Conservation (phyloP, 23 tunicate species). For the Ciona savignyi region DNA sequence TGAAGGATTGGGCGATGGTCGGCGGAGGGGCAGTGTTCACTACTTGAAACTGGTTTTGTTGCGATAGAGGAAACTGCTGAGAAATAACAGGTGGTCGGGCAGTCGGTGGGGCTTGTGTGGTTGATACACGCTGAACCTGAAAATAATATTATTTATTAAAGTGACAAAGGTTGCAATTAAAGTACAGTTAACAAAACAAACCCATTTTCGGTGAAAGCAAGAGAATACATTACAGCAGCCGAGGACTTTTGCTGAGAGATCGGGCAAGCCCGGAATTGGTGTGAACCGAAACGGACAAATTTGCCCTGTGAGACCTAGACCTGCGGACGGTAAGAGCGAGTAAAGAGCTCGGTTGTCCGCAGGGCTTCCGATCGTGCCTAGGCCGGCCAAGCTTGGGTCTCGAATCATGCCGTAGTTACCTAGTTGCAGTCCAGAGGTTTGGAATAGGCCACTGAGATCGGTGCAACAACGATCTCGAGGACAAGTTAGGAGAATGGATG, state of each 20-base stretch:
- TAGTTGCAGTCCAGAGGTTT: background rate
- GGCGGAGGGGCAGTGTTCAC: background rate
- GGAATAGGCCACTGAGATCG: background rate
- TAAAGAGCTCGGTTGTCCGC: background rate
- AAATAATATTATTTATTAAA: too few relatives aligned
- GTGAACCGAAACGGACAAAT: background rate
- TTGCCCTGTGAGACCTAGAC: background rate
- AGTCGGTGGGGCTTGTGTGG: background rate
- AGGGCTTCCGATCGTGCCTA: background rate
- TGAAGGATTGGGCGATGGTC: background rate
- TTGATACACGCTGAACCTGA: too few relatives aligned
- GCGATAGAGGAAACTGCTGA: background rate
- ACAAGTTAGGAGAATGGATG: background rate
- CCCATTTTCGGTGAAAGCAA: background rate
- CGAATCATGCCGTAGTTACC: background rate
- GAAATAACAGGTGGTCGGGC: background rate
- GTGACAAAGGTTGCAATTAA: background rate
- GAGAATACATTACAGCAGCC: background rate
- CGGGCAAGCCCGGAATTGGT: background rate
- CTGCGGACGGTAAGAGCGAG: background rate
- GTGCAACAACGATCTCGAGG: background rate
- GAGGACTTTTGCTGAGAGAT: background rate
- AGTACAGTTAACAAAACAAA: background rate
- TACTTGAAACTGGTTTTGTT: background rate
- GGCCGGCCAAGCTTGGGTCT: background rate